Evolutionary conservation across 2,113 vertebrate species (phyloP).

Genomic region (Melanotaenia duboulayi): DNA sequence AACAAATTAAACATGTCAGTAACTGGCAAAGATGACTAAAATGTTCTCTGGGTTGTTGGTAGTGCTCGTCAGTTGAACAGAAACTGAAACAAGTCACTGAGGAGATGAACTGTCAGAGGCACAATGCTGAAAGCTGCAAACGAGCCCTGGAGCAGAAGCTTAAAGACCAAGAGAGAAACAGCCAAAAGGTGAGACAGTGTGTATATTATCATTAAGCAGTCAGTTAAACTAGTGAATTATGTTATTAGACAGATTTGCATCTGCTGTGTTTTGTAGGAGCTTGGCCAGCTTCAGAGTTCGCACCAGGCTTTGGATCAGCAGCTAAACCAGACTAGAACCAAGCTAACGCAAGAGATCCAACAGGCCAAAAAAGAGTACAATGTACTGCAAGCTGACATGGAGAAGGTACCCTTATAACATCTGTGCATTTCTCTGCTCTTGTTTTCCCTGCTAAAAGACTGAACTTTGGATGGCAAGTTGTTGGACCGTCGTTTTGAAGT

Average conservation of each 20-base stretch:
- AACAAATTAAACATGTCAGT: not conserved
- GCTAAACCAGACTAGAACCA: constrained; percentile 82
- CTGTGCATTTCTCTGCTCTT: not conserved
- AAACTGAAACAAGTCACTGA: constrained; percentile 90
- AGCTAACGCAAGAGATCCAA: constrained; percentile 88
- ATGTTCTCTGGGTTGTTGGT: constrained; percentile 7
- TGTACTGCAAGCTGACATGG: constrained; percentile 84
- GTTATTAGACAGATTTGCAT: not conserved
- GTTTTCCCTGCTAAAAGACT: not conserved
- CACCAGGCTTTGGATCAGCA: constrained; percentile 87
- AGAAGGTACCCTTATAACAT: constrained; percentile 82
- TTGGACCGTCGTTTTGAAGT: not conserved
- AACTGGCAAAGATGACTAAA: not conserved
- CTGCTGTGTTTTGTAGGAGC: constrained; percentile 79
- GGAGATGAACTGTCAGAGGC: constrained; percentile 91
- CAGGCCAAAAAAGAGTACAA: constrained; percentile 86
- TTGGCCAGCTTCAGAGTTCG: constrained; percentile 83
- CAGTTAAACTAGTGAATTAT: not conserved
- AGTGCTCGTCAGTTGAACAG: constrained; percentile 86
- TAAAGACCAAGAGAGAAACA: constrained; percentile 89
- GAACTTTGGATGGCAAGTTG: not conserved
- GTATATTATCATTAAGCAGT: not conserved
- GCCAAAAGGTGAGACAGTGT: constrained; percentile 85
- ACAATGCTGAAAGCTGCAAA: constrained; percentile 88
- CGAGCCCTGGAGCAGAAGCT: constrained; percentile 88